Percentiles rank a stretch among this genome's conserved stretches.
Conservation (phyloP, 2,888 invertebrate genomes). For the Gerris lacustris region DNA sequence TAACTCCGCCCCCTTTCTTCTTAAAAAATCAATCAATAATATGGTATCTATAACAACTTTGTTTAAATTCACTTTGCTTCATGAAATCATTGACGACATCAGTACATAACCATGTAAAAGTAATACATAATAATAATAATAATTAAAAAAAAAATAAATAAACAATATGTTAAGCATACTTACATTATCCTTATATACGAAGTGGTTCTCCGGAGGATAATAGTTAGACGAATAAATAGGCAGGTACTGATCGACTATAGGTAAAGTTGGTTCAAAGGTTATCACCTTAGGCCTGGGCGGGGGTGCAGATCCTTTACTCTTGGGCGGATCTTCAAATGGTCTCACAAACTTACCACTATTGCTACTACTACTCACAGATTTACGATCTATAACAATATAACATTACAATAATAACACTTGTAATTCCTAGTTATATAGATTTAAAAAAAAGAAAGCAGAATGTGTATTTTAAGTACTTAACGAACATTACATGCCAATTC, state of each 20-base stretch:
- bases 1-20: too few species aligned
- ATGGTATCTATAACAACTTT: too few species aligned
- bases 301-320: constrained; percentile 28
- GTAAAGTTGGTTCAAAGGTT: constrained; percentile 29
- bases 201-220: neutral
- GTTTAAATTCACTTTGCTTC: too few species aligned
- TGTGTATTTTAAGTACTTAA: too few species aligned
- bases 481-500: too few species aligned
- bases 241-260: constrained; percentile 30
- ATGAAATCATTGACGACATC: too few species aligned
- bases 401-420: neutral
- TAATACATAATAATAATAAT: too few species aligned
- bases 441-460: too few species aligned
- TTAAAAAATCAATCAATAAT: too few species aligned
- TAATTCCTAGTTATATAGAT: too few species aligned
- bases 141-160: too few species aligned
- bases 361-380: constrained; percentile 13
- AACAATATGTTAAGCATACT: neutral
- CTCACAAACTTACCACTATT: constrained; percentile 32
- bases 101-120: too few species aligned
- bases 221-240: neutral
- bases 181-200: neutral
- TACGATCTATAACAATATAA: constrained; percentile 4
- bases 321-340: constrained; percentile 34
- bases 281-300: constrained; percentile 31